phyloP scores from a whole-genome alignment of 2,113 vertebrate genomes.

The Psittacula cyanocephala region DNA sequence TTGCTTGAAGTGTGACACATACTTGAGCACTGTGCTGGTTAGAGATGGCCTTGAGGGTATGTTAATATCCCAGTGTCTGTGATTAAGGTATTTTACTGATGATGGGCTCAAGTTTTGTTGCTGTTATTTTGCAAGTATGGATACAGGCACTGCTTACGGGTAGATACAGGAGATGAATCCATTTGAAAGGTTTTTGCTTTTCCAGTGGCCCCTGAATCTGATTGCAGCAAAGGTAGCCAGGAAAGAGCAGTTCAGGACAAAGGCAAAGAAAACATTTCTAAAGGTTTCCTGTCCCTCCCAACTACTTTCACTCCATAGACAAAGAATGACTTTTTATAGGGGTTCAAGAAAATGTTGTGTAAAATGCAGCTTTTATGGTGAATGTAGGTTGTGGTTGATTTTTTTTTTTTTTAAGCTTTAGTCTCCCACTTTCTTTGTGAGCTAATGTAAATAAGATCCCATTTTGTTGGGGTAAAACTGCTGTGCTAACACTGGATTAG shows the following conservation, averaged over 20 bases:
- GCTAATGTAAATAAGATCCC: conserved; percentile 77
- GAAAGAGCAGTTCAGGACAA: not conserved
- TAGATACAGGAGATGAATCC: not conserved
- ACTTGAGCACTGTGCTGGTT: not conserved
- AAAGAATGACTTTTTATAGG: conserved; percentile 33
- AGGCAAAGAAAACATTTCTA: not conserved
- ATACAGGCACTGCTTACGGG: not conserved
- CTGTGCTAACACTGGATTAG: conserved; percentile 81
- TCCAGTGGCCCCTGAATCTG: not conserved
- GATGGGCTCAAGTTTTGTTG: not conserved
- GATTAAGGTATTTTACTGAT: not conserved
- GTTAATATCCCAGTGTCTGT: not conserved
- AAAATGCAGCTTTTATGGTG: conserved; percentile 78
- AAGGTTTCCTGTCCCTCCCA: not conserved
- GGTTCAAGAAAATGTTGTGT: conserved; percentile 82
- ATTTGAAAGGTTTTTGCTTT: not conserved
- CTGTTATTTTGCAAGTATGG: not conserved
- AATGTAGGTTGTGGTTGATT: conserved; percentile 74
- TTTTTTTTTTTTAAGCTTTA: conserved; percentile 69
- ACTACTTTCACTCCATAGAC: not conserved
- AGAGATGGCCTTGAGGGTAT: not conserved
- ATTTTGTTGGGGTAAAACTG: conserved; percentile 70
- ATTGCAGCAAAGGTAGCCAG: not conserved
- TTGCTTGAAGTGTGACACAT: not conserved
- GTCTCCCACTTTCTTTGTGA: conserved; percentile 71